Evolutionary conservation across 2,113 vertebrate species (phyloP), one percentile per base, ranked within the genome.

Genomic region (Brachirus orientalis): DNA sequence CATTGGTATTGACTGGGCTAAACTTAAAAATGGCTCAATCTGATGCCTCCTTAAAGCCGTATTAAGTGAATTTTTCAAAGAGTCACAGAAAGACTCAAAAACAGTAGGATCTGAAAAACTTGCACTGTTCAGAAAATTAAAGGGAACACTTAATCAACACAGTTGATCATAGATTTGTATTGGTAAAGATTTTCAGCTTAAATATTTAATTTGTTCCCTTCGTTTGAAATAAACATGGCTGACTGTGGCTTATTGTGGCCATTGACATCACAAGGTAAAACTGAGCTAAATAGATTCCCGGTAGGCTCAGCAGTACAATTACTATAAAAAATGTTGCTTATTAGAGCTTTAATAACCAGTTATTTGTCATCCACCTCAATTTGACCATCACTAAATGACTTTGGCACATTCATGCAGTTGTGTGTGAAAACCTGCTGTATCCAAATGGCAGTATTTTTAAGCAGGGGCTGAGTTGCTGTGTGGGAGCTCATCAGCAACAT

Each of bases 391-490:
- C n/a, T n/a, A n/a, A n/a, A n/a, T n/a, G n/a, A n/a, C n/a, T n/a
- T n/a, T 37, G 64, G 72, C 53, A 63, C 63, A 63, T 72, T 67
- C 43, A 64, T 66, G 40, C 47, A 63, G 36, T 57, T 71, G 59
- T 18, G 45, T 69, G 53, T 6, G 52, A 55, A 72, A 65, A 52
- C 18, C 37, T 75, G 41, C 53, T 43, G 55, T 60, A 60, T 66
- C 50, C 48, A 66, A 69, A 59, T 68, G 13, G 16, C 50, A 52
- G 20, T 44, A 28, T 46, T 37, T 71, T 14, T 52, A 50, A 63
- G 12, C 57, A 47, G 8, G 35, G 46, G 51, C 51, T 52, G 1
- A 44, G 57, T 28, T 28, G 28, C n/a, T n/a, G n/a, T n/a, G 45
- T 8, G 66, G 77, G 60, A 47, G 38, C 18, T 72, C 33, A 18